Base-by-base conservation (phyloP, 2,797 vertebrate genomes). In the Synanceia verrucosa region DNA sequence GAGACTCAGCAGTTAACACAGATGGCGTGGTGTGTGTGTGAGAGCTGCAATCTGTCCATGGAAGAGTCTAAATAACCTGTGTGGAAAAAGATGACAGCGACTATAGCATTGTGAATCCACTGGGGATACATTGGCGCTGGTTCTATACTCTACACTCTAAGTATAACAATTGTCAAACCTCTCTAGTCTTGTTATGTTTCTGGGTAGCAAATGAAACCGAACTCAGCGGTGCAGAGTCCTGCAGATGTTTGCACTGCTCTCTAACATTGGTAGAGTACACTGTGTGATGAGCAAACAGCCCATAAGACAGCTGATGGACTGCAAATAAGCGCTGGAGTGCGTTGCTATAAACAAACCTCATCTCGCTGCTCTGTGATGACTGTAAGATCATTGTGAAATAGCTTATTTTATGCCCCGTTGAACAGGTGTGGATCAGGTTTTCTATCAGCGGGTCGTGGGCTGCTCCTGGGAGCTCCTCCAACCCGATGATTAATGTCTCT, bases 401-500 rank as follows among this genome's bases (percentile, higher is more conserved):
- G 79, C 73, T 80, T 66, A 83, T 89, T 89, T 88, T 87, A 83
- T 57, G 61, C 85, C 75, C 71, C 37, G 77, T 63, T 84, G 80
- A 88, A 78, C 79, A 63, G n/a, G 70, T 64, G 73, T 73, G 65
- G 69, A 52, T 83, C 73, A 82, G 69, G 59, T 80, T 85, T 87
- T 82, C 70, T 65, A 80, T 88, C 86, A 79, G 89, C 84, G 48
- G 84, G 84, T 85, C 70, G 64, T 74, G 70, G 69, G 75, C 79
- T 64, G 84, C 77, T 85, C 79, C 65, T 65, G 75, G 87, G 87
- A 88, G 79, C 80, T 80, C 78, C 73, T 89, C 82, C 90, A 87
- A 86, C 75, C 72, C 64, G 13, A 83, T 92, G 92, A 94, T 93
- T 92, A 92, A 94, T 91, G 88, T 62, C 77, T 85, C 85, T 86